Base-by-base conservation (phyloP, 1,140 invertebrate species). In the Sitobion miscanthi region DNA sequence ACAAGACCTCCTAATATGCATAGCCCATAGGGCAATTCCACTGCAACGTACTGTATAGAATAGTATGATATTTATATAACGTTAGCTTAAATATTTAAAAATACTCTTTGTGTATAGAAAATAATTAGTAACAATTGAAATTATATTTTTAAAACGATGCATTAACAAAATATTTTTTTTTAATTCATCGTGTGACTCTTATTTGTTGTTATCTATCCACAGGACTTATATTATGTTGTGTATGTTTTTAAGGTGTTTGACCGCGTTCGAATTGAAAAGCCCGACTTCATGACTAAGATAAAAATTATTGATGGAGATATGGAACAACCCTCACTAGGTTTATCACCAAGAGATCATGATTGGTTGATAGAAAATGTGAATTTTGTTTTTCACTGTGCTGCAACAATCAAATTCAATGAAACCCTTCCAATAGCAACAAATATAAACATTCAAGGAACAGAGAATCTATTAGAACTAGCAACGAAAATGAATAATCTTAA, bases 371-470 rank as follows among this genome's bases (percentile, higher is more conserved):
- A 88, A 52, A 88, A 88, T 49, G 86, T 88, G 25, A 49, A 88
- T 88, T 88, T 49, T 52, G 14, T 88, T 35, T 88, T 88, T 88
- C 86, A 88, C 25, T 88, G 86, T 88, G 86, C 86, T 49, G 86
- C 86, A 35, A 88, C 86, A 6, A 6, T 88, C 30, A 88, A 47
- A 47, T 86, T 86, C 14, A 86, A 86, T 17, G 85, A 86, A 86
- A 0, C 85, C 14, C 1, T 93, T 5, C 30, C 69, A 4, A 23
- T 77, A 3, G 93, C 93, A 45, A 35, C 35, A 9, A 69, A 82
- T 20, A 93, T 93, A 49, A 93, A 93, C 21, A 90, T 93, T 25
- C 86, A 88, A 69, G 86, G 85, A 45, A 93, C 93, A 20, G 69
- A 69, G 62, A 47, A 82, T 89, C 3, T 93, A 45, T 77, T 93